Percentiles rank a stretch among this genome's conserved stretches.
Evolutionary conservation across 2,888 invertebrate genomes (phyloP).

Genomic region (Nebria brevicollis): DNA sequence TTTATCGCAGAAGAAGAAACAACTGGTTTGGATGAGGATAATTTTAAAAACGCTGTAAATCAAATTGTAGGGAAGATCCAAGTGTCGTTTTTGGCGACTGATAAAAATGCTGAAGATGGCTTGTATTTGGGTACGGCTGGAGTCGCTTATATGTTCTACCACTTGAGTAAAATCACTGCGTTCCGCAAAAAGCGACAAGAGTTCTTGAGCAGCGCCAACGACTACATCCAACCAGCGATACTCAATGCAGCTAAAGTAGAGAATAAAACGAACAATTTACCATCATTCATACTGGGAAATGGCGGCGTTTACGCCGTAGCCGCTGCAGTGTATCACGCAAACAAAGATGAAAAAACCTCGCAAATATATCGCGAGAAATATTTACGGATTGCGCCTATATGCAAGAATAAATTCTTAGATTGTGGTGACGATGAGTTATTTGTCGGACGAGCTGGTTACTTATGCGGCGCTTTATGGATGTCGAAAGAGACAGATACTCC

Average conservation of each 20-base stretch:
- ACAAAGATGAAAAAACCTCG: conserved; percentile 62
- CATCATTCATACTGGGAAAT: conserved; percentile 81
- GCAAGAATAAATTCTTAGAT: conserved; percentile 69
- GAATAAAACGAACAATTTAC: conserved; percentile 67
- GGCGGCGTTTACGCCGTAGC: conserved; percentile 81
- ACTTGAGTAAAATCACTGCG: conserved; percentile 69
- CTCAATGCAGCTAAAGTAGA: conserved; percentile 64
- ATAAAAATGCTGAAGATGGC: conserved; percentile 67
- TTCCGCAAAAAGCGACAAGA: conserved; percentile 62
- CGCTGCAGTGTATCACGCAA: conserved; percentile 68
- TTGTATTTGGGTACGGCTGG: conserved; percentile 78
- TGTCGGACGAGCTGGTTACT: conserved; percentile 85
- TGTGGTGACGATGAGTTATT: conserved; percentile 85
- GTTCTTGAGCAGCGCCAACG: conserved; percentile 69
- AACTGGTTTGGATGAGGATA: conserved; percentile 25
- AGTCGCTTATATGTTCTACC: conserved; percentile 80
- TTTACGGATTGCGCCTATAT: conserved; percentile 60
- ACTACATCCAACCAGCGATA: conserved; percentile 73
- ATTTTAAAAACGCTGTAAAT: conserved; percentile 45
- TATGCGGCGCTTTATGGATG: conserved; percentile 82
- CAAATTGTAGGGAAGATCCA: conserved; percentile 56
- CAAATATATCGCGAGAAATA: conserved; percentile 61
- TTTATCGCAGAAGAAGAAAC: conserved; percentile 39
- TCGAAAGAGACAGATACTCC: conserved; percentile 66
- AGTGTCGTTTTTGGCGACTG: conserved; percentile 56